A percentile compares a stretch with the other conserved stretches of the same genome.
phyloP scores from a whole-genome alignment of 2,113 vertebrate genomes.

The Anser brachyrhynchus region DNA sequence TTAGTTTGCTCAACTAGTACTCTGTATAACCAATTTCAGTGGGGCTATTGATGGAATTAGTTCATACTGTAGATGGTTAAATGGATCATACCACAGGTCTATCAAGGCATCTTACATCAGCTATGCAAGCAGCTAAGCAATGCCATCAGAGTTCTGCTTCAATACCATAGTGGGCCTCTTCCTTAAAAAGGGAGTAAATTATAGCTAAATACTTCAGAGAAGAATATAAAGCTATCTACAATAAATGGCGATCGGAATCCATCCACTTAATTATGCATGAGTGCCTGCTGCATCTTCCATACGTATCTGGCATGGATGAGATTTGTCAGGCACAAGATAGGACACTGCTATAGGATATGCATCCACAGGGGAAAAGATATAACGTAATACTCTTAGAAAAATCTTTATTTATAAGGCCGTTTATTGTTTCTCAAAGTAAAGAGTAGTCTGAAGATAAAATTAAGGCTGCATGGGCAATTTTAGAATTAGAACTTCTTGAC shows the following conservation, averaged over 20 bases:
- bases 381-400: not conserved
- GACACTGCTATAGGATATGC: not conserved
- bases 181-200: slow-evolving; percentile 20
- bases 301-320: not conserved
- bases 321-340: not conserved
- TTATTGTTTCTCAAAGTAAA: not conserved
- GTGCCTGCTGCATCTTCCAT: not conserved
- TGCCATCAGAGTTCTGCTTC: not conserved
- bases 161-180: not conserved
- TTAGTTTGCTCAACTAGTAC: not conserved
- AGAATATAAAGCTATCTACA: not conserved
- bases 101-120: not conserved
- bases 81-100: not conserved
- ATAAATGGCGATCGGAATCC: not conserved
- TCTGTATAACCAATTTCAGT: not conserved
- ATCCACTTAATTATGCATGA: slow-evolving; percentile 35
- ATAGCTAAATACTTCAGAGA: not conserved
- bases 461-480: not conserved
- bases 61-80: not conserved
- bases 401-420: not conserved
- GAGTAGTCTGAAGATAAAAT: not conserved
- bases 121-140: not conserved
- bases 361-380: not conserved
- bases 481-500: not conserved
- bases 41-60: not conserved